Percentiles rank a stretch among this genome's conserved stretches.
Evolutionary conservation across 2,888 invertebrate genomes (phyloP).

Genomic region (Mactromeris polynyma): DNA sequence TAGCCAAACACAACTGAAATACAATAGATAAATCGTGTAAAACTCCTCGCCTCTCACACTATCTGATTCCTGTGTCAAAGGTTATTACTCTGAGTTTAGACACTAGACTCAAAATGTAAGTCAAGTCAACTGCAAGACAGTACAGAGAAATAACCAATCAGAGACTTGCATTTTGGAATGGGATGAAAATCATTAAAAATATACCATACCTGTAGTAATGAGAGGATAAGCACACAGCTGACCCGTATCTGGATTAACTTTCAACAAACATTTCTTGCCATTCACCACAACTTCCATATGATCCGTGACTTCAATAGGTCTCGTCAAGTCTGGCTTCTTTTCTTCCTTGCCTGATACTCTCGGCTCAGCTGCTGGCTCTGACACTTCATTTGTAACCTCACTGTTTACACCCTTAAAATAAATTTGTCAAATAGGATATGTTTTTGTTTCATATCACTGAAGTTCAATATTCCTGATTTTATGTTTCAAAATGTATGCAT

Average conservation of each 20-base stretch:
- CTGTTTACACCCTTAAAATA: not conserved
- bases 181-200: not conserved
- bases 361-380: not conserved
- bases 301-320: constrained; percentile 82
- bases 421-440: not conserved
- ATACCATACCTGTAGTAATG: constrained; percentile 64
- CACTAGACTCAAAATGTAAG: no score
- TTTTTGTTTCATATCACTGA: no score
- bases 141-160: no score
- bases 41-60: no score
- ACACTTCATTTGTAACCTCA: not conserved
- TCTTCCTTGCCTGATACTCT: constrained; percentile 25
- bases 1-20: no score
- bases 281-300: constrained; percentile 86
- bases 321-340: constrained; percentile 77
- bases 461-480: no score
- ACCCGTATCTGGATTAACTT: constrained; percentile 85
- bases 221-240: constrained; percentile 87
- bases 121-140: no score
- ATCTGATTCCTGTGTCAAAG: no score
- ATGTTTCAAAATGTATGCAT: no score
- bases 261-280: constrained; percentile 87
- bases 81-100: no score
- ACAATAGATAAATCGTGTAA: no score
- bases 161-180: no score